phyloP scores from a whole-genome alignment of 2,113 vertebrate species.

The Brienomyrus brachyistius region DNA sequence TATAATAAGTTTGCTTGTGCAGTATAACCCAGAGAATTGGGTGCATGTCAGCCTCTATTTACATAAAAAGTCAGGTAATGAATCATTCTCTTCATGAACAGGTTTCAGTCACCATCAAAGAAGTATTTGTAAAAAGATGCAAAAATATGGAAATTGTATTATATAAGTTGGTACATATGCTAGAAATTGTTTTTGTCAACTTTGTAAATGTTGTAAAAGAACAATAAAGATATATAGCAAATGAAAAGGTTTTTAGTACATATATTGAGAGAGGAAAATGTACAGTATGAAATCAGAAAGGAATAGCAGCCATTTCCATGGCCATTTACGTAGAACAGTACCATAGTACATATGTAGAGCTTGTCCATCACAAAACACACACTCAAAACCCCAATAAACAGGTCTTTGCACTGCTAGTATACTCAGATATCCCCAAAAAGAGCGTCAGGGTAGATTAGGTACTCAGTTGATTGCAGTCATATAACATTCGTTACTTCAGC shows the following conservation, averaged over 20 bases:
- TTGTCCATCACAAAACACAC: neutral
- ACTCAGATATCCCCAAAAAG: neutral
- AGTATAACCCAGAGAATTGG: neutral
- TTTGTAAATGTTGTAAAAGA: neutral
- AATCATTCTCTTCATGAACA: neutral
- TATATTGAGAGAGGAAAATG: neutral
- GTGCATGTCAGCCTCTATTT: neutral
- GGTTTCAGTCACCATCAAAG: neutral
- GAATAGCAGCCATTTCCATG: neutral
- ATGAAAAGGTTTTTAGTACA: neutral
- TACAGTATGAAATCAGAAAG: neutral
- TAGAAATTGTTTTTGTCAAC: neutral
- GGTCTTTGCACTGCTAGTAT: neutral
- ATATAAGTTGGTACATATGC: neutral
- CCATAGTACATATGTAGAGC: neutral
- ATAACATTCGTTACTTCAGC: too few relatives aligned
- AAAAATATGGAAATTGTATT: neutral
- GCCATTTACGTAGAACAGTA: neutral
- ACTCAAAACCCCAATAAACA: neutral
- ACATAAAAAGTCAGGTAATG: neutral
- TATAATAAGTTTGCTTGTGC: neutral
- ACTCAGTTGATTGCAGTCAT: neutral
- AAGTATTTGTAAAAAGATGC: neutral
- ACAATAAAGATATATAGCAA: neutral
- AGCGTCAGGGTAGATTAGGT: neutral